Base-by-base conservation (phyloP, 2,888 invertebrate genomes). In the Stenolophus ochropezus region DNA sequence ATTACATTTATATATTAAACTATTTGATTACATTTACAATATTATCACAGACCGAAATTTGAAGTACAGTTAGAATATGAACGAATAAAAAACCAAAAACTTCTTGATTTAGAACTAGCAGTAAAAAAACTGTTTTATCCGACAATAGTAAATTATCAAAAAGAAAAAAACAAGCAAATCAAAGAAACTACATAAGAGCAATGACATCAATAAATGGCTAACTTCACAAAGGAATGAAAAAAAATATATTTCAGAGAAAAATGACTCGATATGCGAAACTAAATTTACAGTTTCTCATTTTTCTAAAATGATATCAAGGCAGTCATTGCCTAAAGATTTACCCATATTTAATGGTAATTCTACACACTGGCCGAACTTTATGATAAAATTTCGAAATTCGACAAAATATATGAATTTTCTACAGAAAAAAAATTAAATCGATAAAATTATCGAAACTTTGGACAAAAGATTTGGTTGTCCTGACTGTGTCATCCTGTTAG, bases 301-400 rank as follows among this genome's bases (percentile, higher is more conserved):
- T n/a, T n/a, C n/a, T n/a, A n/a, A n/a, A n/a, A n/a, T n/a, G n/a
- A n/a, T n/a, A n/a, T n/a, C n/a, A n/a, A n/a, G n/a, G n/a, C n/a
- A n/a, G n/a, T n/a, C n/a, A n/a, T n/a, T n/a, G n/a, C n/a, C n/a
- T n/a, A n/a, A n/a, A n/a, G n/a, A n/a, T n/a, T n/a, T n/a, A n/a
- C n/a, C n/a, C n/a, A n/a, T n/a, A n/a, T n/a, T n/a, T n/a, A n/a
- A n/a, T n/a, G n/a, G n/a, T n/a, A n/a, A n/a, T 49, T 14, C 49
- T 49, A n/a, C 49, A 49, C 11, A 49, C 49, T 49, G 49, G 49
- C 49, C n/a, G 49, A 49, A 49, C n/a, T 49, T 49, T n/a, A 49
- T 49, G n/a, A 49, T 14, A 4, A 8, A 49, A 49, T 49, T 49
- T 14, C 49, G 49, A 49, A 49, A 49, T 49, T 49, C 49, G 3